phyloP scores from a whole-genome alignment of 2,888 invertebrate species.

The Morpho deidamia region DNA sequence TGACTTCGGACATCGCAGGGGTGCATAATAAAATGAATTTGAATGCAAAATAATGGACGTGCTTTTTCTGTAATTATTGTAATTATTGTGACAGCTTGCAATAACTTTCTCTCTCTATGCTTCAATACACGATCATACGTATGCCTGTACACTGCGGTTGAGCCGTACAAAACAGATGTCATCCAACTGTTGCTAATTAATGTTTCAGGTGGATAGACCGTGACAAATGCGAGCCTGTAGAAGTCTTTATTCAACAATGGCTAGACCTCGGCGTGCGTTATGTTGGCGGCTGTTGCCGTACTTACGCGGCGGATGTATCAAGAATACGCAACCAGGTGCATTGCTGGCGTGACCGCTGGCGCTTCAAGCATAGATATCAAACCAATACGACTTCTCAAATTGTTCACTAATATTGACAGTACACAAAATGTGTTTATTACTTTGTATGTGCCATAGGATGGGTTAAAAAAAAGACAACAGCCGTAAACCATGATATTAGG shows the following conservation, averaged over 20 bases:
- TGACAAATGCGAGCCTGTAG: slow-evolving; percentile 84
- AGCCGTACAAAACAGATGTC: too few relatives aligned
- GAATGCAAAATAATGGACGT: too few relatives aligned
- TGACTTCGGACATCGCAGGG: too few relatives aligned
- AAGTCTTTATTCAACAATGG: slow-evolving; percentile 88
- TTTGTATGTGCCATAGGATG: too few relatives aligned
- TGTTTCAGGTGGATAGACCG: slow-evolving; percentile 83
- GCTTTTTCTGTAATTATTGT: too few relatives aligned
- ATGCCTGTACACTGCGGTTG: neutral
- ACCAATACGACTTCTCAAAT: slow-evolving; percentile 20
- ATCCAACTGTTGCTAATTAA: too few relatives aligned
- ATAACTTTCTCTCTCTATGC: too few relatives aligned
- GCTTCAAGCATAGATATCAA: slow-evolving; percentile 48
- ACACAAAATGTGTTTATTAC: too few relatives aligned
- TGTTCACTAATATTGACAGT: neutral
- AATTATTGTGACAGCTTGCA: too few relatives aligned
- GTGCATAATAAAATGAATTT: too few relatives aligned
- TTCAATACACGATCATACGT: too few relatives aligned
- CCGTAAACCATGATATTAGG: too few relatives aligned
- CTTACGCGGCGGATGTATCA: slow-evolving; percentile 88
- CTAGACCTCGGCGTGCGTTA: slow-evolving; percentile 87
- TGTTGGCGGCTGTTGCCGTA: slow-evolving; percentile 95
- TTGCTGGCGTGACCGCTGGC: slow-evolving; percentile 65
- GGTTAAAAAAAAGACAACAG: neutral
- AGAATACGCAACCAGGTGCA: slow-evolving; percentile 82